Conservation (phyloP, 2,888 invertebrate species). For the Drosophila vallismaia region DNA sequence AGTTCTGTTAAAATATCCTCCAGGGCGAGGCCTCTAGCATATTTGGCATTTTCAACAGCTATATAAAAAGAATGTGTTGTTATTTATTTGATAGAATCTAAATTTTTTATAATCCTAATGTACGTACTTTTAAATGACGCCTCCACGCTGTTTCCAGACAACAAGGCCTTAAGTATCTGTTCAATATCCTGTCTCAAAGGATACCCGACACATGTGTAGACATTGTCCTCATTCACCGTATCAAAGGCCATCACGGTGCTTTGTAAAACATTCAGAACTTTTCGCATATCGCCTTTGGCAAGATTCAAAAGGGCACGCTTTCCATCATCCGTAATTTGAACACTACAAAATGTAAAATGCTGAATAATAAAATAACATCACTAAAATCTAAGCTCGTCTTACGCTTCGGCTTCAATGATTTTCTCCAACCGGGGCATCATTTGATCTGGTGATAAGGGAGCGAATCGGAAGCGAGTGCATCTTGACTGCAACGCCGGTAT, state of each 20-base stretch:
- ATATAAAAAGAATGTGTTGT: background rate
- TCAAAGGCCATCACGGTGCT: constrained; percentile 97
- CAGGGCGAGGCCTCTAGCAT: constrained; percentile 95
- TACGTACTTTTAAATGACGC: constrained; percentile 79
- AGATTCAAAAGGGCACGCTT: constrained; percentile 94
- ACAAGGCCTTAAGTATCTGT: constrained; percentile 93
- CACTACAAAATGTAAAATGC: constrained; percentile 84
- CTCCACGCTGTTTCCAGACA: constrained; percentile 78
- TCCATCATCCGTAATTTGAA: constrained; percentile 93
- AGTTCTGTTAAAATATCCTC: constrained; percentile 97
- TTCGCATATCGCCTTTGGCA: constrained; percentile 98
- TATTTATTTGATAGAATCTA: no score
- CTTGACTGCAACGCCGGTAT: constrained; percentile 99
- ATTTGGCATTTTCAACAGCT: constrained; percentile 90
- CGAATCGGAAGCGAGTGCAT: constrained; percentile 98
- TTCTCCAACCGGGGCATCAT: constrained; percentile 94
- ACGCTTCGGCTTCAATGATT: constrained; percentile 93
- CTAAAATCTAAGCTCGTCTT: constrained; percentile 39
- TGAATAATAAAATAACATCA: no score
- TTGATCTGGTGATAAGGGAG: constrained; percentile 92
- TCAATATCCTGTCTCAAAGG: constrained; percentile 95
- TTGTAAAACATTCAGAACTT: constrained; percentile 97
- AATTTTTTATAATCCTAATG: background rate
- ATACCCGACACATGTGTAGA: constrained; percentile 98
- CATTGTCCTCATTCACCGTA: constrained; percentile 94